Evolutionary conservation across 2,113 vertebrate genomes (phyloP).

Genomic region (Alligator mississippiensis): DNA sequence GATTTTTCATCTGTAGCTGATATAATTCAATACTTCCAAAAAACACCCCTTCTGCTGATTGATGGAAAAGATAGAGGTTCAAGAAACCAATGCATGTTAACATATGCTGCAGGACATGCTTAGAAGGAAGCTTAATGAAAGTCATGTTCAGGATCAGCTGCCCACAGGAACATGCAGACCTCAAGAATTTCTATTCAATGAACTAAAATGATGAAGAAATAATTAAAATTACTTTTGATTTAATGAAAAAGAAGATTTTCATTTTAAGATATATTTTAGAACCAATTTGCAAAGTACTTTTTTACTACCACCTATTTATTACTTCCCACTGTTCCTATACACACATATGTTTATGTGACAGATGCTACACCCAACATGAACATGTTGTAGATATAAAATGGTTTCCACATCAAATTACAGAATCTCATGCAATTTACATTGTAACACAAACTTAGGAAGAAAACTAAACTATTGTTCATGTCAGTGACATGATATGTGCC

Average conservation of each 20-base stretch:
- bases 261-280: slow-evolving; percentile 40
- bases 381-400: background rate
- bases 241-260: slow-evolving; percentile 36
- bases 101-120: slow-evolving; percentile 79
- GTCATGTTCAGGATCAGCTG: background rate
- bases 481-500: background rate
- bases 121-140: slow-evolving; percentile 56
- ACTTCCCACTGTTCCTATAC: slow-evolving; percentile 22
- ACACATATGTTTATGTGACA: background rate
- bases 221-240: slow-evolving; percentile 54
- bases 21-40: slow-evolving; percentile 89
- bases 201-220: slow-evolving; percentile 3
- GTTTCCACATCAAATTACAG: background rate
- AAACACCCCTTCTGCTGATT: slow-evolving; percentile 91
- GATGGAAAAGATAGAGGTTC: slow-evolving; percentile 91
- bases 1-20: slow-evolving; percentile 86
- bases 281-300: background rate
- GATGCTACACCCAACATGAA: background rate
- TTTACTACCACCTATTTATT: slow-evolving; percentile 52
- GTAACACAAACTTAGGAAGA: background rate
- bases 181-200: background rate
- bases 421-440: background rate
- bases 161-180: background rate
- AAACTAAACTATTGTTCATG: background rate
- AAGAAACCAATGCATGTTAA: slow-evolving; percentile 90